phyloP scores from a whole-genome alignment of 2,113 vertebrate species.

The Gallinago jamesoni region DNA sequence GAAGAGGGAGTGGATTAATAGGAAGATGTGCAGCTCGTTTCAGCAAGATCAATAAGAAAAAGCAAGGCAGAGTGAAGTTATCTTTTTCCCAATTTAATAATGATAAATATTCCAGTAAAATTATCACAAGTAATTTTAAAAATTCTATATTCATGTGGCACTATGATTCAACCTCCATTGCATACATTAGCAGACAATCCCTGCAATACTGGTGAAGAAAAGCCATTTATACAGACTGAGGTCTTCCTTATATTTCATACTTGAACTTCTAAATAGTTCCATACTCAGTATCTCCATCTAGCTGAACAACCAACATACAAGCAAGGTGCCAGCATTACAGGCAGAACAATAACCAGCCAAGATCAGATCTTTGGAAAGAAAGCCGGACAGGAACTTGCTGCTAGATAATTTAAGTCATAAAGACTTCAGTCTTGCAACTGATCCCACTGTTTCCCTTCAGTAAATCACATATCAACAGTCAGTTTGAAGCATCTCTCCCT shows the following conservation, averaged over 20 bases:
- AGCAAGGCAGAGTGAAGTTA: neutral
- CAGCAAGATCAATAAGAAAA: neutral
- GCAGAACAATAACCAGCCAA: accelerated
- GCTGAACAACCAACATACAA: neutral
- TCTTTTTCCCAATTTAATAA: neutral
- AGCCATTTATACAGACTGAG: neutral
- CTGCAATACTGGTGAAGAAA: neutral
- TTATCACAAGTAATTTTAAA: neutral
- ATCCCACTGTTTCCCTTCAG: neutral
- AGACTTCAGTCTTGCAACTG: neutral
- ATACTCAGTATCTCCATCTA: neutral
- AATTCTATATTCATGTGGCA: neutral
- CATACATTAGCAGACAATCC: neutral
- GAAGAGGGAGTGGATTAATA: neutral
- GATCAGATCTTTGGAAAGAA: neutral
- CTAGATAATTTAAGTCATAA: neutral
- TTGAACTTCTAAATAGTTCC: neutral
- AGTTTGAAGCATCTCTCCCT: neutral
- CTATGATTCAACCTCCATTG: neutral
- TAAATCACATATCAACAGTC: neutral
- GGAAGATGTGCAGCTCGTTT: neutral
- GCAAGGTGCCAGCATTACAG: neutral
- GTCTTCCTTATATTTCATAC: neutral
- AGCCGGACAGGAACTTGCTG: neutral
- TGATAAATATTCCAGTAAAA: neutral